Base-by-base conservation (phyloP, 2,797 vertebrate genomes). In the Parambassis ranga region DNA sequence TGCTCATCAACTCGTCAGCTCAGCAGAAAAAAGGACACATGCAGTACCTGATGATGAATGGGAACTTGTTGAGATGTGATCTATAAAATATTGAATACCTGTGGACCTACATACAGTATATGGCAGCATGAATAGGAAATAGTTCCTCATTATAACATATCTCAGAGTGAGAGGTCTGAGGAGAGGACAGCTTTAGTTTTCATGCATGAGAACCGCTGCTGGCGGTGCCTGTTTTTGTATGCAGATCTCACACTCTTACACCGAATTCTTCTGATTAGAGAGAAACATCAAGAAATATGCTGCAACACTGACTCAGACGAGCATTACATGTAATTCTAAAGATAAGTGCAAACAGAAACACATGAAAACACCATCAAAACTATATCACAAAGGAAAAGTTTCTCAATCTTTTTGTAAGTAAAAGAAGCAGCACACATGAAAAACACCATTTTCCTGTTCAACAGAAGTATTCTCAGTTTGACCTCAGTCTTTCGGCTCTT, bases 21-120 rank as follows among this genome's bases (percentile, higher is more conserved):
- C 80, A 75, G 72, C 63, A 60, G 51, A 49, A 83, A 75, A 59
- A 52, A 32, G 50, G 36, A 46, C 27, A 58, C 56, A 50, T 13
- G 30, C 33, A 49, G 71, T 49, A 71, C 73, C 69, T 58, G 58
- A 74, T 81, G 79, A 87, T 82, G 64, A 81, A 87, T 75, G 78
- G 63, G 48, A 78, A 43, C 32, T 50, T 65, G 67, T 70, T 76
- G 50, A 64, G 52, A 79, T 60, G 51, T 19, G 24, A 72, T 67
- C 35, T 53, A 8, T 73, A 51, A 80, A 87, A 79, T 86, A 78
- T 74, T 81, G 63, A 89, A 82, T 20, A 70, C 38, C 23, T 33
- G 42, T 18, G 55, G 57, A 65, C 49, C 38, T 62, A 68, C n/a
- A 73, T 52, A 46, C 11, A 30, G 42, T 41, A 22, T 53, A 69